Base-by-base conservation (phyloP, 1,140 invertebrate genomes). In the Calosoma granatense region DNA sequence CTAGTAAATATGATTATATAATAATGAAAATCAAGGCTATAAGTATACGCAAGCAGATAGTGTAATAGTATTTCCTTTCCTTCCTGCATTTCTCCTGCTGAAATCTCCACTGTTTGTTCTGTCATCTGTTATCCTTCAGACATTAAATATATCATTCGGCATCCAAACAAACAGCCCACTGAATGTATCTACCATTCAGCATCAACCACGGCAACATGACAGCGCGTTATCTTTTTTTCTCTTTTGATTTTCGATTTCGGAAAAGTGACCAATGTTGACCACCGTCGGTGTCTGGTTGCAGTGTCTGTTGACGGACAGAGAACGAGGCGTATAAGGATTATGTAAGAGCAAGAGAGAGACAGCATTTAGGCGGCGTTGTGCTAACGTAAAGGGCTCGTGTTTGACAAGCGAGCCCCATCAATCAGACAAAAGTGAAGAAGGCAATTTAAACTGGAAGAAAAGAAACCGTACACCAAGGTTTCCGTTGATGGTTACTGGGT, bases 401-500 rank as follows among this genome's bases (percentile, higher is more conserved):
- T 47, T 47, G 41, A 47, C 41, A 47, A 47, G 6, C 41, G 15
- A 47, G 17, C 6, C 41, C 41, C 41, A 47, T 47, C 41, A 47
- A 47, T 47, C 41, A 47, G 41, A 6, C 41, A 47, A 11, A 47
- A 47, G 41, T 47, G 41, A 47, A 47, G 41, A 47, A 47, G 41
- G 15, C 41, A 47, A 47, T 47, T 47, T 47, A 47, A 47, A 47
- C 41, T 47, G 15, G 41, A 47, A 4, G 41, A 47, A 47, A 47
- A 17, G 17, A 47, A 47, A 47, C 41, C 3, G 6, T 47, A 47
- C 15, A 36, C 26, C 26, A 36, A 36, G 26, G 26, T 36, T 36
- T 36, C n/a, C n/a, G n/a, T n/a, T n/a, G n/a, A n/a, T n/a, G n/a
- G n/a, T n/a, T n/a, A n/a, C n/a, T n/a, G n/a, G n/a, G n/a, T n/a